A percentile compares a stretch with the other conserved stretches of the same genome.
These are phyloP conservation scores for Plumapathes pennacea DNA, from an alignment of 92 coral and sea anemone species.

Conservation along the genomic window DNA sequence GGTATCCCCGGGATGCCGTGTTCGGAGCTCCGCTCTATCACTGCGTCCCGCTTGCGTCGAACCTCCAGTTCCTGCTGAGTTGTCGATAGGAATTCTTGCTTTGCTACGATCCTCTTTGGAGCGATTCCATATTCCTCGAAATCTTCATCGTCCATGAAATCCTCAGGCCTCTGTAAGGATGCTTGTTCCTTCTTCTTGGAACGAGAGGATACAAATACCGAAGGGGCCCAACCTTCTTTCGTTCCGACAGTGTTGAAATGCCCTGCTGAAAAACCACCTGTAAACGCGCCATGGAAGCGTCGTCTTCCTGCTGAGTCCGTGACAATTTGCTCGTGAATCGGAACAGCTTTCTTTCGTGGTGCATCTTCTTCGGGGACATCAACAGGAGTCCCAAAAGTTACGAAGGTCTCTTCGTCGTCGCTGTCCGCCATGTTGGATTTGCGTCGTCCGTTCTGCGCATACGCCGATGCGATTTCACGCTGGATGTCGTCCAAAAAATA, in stretches of 20 bases:
- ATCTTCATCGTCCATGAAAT: conserved; percentile 98
- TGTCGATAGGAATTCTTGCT: conserved; percentile 64
- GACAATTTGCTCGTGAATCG: conserved; percentile 92
- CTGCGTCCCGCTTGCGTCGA: conserved; percentile 22
- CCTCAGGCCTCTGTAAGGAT: conserved; percentile 85
- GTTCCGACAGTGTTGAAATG: conserved; percentile 98
- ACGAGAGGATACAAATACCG: conserved; percentile 88
- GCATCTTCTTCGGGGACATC: conserved; percentile 88
- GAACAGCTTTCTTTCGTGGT: conserved; percentile 93
- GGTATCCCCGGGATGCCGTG: conserved; percentile 42
- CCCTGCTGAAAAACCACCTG: conserved; percentile 99
- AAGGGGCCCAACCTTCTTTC: conserved; percentile 96
- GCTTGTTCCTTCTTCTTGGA: conserved; percentile 55
- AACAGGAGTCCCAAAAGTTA: conserved; percentile 84
- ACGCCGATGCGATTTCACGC: background rate
- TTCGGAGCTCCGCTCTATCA: background rate
- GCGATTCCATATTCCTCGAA: conserved; percentile 96
- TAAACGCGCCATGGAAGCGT: conserved; percentile 98
- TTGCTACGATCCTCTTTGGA: conserved; percentile 79
- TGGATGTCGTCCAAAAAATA: no score
- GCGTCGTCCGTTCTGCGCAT: background rate
- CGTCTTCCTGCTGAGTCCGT: conserved; percentile 91
- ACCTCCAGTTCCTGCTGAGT: conserved; percentile 21
- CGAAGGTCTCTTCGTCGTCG: conserved; percentile 78
- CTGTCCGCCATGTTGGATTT: conserved; percentile 86